phyloP scores from a whole-genome alignment of 2,797 vertebrate genomes.

The Onychomys arenicola region DNA sequence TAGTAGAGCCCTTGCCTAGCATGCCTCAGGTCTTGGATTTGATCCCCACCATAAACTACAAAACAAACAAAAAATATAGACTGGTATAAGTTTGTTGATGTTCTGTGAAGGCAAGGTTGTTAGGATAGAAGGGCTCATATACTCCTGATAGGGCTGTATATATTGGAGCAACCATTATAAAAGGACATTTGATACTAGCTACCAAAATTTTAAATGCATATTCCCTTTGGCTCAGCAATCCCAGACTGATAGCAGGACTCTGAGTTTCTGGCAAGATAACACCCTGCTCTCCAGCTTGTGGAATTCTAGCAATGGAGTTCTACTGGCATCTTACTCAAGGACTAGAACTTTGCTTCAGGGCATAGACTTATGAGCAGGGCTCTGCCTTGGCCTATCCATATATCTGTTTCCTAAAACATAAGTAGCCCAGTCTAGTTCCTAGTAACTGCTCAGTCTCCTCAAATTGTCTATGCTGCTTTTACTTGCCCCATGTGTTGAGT shows the following conservation, averaged over 20 bases:
- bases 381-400: neutral
- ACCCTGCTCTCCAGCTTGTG: neutral
- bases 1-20: neutral
- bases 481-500: neutral
- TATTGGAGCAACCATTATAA: neutral
- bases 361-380: neutral
- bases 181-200: neutral
- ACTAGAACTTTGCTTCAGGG: neutral
- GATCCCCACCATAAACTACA: neutral
- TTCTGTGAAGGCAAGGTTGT: neutral
- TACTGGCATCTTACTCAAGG: neutral
- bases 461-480: neutral
- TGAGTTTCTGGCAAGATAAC: neutral
- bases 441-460: neutral
- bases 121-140: neutral
- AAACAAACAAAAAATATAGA: neutral
- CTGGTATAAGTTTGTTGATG: neutral
- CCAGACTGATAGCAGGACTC: neutral
- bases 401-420: neutral
- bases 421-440: neutral
- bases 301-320: neutral
- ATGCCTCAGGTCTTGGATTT: neutral
- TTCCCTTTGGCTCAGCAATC: neutral
- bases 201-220: neutral
- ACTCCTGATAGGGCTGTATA: neutral